These are phyloP conservation scores for Nephotettix cincticeps DNA, from an alignment of 1,140 invertebrate species.

Conservation along the genomic window DNA sequence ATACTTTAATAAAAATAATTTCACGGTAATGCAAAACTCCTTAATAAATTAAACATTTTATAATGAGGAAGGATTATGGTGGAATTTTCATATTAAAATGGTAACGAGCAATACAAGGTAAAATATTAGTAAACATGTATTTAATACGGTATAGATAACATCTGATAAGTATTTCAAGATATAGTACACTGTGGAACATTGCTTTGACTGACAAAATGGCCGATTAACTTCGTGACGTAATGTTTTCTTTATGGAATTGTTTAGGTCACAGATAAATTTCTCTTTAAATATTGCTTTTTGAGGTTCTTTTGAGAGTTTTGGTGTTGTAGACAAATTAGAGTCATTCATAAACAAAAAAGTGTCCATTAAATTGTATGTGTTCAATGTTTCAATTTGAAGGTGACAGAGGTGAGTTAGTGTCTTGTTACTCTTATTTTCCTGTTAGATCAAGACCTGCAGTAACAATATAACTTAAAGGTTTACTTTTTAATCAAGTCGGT, in stretches of 20 bases:
- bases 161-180: too few species aligned
- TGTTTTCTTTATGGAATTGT: conserved; percentile 5
- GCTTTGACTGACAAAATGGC: background rate
- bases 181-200: too few species aligned
- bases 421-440: background rate
- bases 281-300: background rate
- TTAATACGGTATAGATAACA: too few species aligned
- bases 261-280: conserved; percentile 4
- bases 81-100: too few species aligned
- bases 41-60: too few species aligned
- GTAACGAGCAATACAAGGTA: too few species aligned
- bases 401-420: background rate
- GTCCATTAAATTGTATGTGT: background rate
- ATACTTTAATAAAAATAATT: too few species aligned
- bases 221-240: conserved; percentile 8
- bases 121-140: too few species aligned
- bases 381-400: background rate
- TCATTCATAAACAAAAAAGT: background rate
- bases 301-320: background rate
- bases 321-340: background rate
- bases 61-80: too few species aligned
- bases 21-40: too few species aligned
- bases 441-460: background rate
- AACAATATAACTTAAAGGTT: too few species aligned
- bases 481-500: too few species aligned